These are phyloP conservation scores for Saxidomus purpurata DNA, from an alignment of 1,140 invertebrate genomes.

Conservation along the genomic window DNA sequence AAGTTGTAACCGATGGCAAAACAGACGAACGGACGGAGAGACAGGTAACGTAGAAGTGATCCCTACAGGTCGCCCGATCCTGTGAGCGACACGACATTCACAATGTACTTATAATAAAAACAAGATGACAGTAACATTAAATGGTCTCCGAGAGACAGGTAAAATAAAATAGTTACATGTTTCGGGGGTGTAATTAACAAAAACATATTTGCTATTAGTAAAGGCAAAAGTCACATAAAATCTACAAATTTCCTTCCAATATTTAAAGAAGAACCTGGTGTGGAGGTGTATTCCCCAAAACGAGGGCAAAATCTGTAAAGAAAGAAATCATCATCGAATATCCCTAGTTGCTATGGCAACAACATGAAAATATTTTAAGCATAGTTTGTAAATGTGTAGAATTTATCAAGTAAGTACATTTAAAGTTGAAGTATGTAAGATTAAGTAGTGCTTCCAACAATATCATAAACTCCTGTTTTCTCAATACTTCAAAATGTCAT, in stretches of 20 bases:
- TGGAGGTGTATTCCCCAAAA: conserved; percentile 14
- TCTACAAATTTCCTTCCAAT: conserved; percentile 19
- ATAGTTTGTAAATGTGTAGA: too few species aligned
- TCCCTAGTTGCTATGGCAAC: conserved; percentile 59
- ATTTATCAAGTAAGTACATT: too few species aligned
- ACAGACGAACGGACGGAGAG: too few species aligned
- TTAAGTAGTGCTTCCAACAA: conserved; percentile 1
- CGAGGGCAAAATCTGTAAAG: conserved; percentile 54
- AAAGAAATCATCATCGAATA: conserved; percentile 59
- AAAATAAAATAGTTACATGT: not conserved
- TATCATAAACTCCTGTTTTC: too few species aligned
- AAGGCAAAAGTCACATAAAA: not conserved
- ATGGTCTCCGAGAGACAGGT: too few species aligned
- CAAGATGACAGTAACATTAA: too few species aligned
- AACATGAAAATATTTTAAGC: not conserved
- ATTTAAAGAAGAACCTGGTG: conserved; percentile 29
- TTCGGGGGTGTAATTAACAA: not conserved
- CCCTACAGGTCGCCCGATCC: too few species aligned
- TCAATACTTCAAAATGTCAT: too few species aligned
- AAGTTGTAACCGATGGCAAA: too few species aligned
- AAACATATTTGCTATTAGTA: not conserved
- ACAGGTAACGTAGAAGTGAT: too few species aligned
- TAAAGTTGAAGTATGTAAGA: not conserved
- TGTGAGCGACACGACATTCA: too few species aligned
- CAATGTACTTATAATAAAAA: too few species aligned